Evolutionary conservation across 1,140 invertebrate genomes (phyloP).

Genomic region (Camponotus floridanus): DNA sequence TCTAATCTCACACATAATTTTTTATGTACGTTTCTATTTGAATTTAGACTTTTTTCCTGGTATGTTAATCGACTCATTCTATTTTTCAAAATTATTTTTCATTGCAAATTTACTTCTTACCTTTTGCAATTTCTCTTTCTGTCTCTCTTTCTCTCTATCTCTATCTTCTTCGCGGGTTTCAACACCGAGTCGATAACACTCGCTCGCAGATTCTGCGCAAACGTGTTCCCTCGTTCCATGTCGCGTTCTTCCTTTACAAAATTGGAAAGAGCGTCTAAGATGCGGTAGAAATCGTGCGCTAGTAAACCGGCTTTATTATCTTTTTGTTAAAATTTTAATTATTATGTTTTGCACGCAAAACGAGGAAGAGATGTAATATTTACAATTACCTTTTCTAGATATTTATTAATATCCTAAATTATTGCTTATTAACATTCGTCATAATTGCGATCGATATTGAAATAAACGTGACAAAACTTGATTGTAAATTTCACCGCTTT

Average conservation of each 20-base stretch:
- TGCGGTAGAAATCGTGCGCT: neutral
- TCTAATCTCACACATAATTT: neutral
- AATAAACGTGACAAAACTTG: neutral
- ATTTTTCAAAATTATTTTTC: neutral
- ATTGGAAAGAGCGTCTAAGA: conserved; percentile 19
- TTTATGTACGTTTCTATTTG: neutral
- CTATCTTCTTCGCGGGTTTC: conserved; percentile 19
- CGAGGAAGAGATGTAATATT: neutral
- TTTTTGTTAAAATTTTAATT: conserved; percentile 5
- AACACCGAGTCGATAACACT: conserved; percentile 45
- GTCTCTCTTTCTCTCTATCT: neutral
- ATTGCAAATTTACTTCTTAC: conserved; percentile 1
- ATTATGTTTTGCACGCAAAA: neutral
- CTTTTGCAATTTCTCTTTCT: neutral
- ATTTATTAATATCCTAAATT: conserved; percentile 29
- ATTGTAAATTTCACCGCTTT: conserved; percentile 26
- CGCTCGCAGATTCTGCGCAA: conserved; percentile 52
- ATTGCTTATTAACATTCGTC: conserved; percentile 27
- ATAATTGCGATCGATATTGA: conserved; percentile 12
- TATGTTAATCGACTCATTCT: neutral
- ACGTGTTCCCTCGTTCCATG: conserved; percentile 8
- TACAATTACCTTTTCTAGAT: neutral
- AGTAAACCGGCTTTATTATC: conserved; percentile 9
- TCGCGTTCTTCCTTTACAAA: neutral
- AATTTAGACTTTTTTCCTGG: neutral